Percentiles rank a stretch among this genome's conserved stretches.
Conservation (phyloP, 2,888 invertebrate genomes). For the Microplitis deprimator region DNA sequence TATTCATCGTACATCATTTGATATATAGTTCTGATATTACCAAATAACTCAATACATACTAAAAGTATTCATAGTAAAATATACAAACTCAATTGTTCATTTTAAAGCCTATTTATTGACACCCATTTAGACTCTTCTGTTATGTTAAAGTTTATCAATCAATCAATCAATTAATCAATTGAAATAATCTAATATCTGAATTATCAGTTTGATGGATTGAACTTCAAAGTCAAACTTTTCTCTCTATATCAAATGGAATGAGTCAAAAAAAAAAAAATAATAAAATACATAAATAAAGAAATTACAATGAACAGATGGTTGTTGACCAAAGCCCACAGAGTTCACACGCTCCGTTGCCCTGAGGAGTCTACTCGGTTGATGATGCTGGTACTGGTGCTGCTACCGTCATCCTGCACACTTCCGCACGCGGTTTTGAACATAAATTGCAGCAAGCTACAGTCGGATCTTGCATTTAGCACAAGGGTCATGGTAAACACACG, state of each 20-base stretch:
- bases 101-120: neutral
- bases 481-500: constrained; percentile 31
- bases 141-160: neutral
- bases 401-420: constrained; percentile 47
- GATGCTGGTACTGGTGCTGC: constrained; percentile 37
- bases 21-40: neutral
- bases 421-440: constrained; percentile 44
- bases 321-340: constrained; percentile 38
- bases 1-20: neutral
- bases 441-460: constrained; percentile 46
- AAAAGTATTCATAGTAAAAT: neutral
- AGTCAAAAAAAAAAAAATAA: neutral
- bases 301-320: constrained; percentile 20
- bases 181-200: neutral
- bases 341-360: constrained; percentile 47
- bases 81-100: neutral
- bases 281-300: neutral
- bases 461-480: constrained; percentile 51
- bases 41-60: no score
- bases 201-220: neutral
- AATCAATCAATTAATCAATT: neutral
- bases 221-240: neutral
- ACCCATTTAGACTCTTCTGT: neutral
- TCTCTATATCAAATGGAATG: neutral
- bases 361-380: neutral